Evolutionary conservation across 2,888 invertebrate species (phyloP).

Genomic region (Dinocampus coccinellae): DNA sequence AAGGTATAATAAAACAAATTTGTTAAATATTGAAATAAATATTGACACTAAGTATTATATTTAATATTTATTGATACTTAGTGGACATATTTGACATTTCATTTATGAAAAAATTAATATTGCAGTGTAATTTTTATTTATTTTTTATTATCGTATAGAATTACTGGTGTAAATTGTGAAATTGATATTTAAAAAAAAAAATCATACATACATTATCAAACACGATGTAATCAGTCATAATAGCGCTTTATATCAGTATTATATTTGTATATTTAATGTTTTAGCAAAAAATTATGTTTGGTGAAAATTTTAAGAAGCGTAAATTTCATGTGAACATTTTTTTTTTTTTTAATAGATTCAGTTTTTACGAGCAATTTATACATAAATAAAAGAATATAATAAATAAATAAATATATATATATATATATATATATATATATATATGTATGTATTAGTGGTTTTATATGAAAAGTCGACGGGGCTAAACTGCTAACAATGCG

Average conservation of each 20-base stretch:
- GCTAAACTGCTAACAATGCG: slow-evolving; percentile 53
- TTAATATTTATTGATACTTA: slow-evolving; percentile 6
- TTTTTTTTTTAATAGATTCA: too few species aligned
- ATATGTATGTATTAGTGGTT: slow-evolving; percentile 9
- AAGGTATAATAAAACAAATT: too few species aligned
- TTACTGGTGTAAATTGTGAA: neutral
- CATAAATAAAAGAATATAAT: too few species aligned
- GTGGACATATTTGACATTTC: slow-evolving; percentile 5
- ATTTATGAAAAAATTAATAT: neutral
- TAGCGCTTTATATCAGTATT: neutral
- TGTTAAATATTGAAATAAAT: slow-evolving; percentile 27
- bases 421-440: too few species aligned
- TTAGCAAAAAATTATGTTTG: neutral
- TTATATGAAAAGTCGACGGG: slow-evolving; percentile 26
- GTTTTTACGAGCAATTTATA: slow-evolving; percentile 34
- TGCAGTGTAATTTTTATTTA: too few species aligned
- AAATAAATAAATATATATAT: too few species aligned
- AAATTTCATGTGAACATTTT: neutral
- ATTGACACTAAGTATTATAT: slow-evolving; percentile 32
- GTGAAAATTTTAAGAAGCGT: neutral
- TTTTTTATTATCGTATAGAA: neutral
- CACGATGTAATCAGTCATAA: neutral
- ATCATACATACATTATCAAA: neutral
- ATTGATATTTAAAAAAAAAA: neutral
- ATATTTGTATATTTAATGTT: neutral